These are phyloP conservation scores for Willisornis vidua DNA, from an alignment of 2,113 vertebrate species.

Conservation along the genomic window DNA sequence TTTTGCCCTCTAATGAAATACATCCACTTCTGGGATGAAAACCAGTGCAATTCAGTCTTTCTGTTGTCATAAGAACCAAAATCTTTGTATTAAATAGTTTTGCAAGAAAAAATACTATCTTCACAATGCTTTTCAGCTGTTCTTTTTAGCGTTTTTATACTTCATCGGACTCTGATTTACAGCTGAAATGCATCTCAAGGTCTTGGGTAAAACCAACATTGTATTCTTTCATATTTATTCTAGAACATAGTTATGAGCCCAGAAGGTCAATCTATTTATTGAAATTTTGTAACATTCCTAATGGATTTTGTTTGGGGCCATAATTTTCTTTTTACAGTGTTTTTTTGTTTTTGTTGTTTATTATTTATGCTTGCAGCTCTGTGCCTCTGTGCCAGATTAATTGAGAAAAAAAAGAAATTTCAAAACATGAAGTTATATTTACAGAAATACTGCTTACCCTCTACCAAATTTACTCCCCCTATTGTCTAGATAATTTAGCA, in stretches of 20 bases:
- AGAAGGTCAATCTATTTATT: not conserved
- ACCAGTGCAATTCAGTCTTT: slow-evolving; percentile 12
- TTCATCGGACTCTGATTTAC: not conserved
- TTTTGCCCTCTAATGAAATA: slow-evolving; percentile 12
- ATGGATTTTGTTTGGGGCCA: not conserved
- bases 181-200: not conserved
- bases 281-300: not conserved
- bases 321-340: not conserved
- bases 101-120: not conserved
- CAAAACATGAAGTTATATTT: not conserved
- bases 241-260: not conserved
- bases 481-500: not conserved
- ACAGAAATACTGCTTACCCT: not conserved
- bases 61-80: slow-evolving; percentile 56
- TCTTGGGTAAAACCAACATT: not conserved
- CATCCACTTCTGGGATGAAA: not conserved
- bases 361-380: not conserved
- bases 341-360: rapidly evolving
- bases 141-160: not conserved
- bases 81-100: not conserved
- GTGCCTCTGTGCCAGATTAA: not conserved
- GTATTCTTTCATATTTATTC: not conserved
- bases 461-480: not conserved
- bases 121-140: not conserved
- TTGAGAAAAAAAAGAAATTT: not conserved